These are phyloP conservation scores for Plebejus melissa DNA, from an alignment of 2,888 invertebrate species.

Conservation along the genomic window DNA sequence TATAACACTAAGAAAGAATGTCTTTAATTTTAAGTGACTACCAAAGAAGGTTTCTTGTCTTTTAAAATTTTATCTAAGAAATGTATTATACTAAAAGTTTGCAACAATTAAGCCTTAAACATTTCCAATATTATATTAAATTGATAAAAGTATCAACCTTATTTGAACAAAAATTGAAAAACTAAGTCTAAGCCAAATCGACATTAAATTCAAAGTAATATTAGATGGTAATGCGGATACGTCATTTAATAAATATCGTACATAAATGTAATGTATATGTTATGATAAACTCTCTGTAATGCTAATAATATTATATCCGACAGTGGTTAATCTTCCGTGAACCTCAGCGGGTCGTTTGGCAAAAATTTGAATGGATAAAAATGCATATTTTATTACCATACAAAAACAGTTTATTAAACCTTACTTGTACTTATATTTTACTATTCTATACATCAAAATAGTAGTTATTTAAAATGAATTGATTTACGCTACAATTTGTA, in stretches of 20 bases:
- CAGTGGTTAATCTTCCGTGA: slow-evolving; percentile 74
- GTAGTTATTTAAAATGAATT: not conserved
- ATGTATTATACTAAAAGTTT: not conserved
- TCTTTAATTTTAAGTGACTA: slow-evolving; percentile 8
- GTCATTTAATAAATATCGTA: not conserved
- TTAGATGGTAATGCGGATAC: not conserved
- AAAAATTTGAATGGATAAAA: slow-evolving; percentile 66
- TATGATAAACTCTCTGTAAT: slow-evolving; percentile 47
- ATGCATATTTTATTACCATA: slow-evolving; percentile 59
- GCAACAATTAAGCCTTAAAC: not conserved
- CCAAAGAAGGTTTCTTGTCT: not conserved
- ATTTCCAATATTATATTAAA: not conserved
- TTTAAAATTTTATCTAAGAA: not conserved
- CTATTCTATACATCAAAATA: not conserved
- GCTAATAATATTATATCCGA: slow-evolving; percentile 52
- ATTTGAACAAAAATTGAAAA: not conserved
- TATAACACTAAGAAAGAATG: not conserved
- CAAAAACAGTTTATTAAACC: slow-evolving; percentile 42
- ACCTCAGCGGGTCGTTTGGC: slow-evolving; percentile 60
- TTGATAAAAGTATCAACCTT: not conserved
- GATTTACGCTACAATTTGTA: not conserved
- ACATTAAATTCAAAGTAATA: not conserved
- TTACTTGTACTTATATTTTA: slow-evolving; percentile 23
- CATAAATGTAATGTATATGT: slow-evolving; percentile 15
- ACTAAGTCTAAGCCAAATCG: not conserved